Evolutionary conservation across 2,888 invertebrate species (phyloP).

Genomic region (Apeira syringaria): DNA sequence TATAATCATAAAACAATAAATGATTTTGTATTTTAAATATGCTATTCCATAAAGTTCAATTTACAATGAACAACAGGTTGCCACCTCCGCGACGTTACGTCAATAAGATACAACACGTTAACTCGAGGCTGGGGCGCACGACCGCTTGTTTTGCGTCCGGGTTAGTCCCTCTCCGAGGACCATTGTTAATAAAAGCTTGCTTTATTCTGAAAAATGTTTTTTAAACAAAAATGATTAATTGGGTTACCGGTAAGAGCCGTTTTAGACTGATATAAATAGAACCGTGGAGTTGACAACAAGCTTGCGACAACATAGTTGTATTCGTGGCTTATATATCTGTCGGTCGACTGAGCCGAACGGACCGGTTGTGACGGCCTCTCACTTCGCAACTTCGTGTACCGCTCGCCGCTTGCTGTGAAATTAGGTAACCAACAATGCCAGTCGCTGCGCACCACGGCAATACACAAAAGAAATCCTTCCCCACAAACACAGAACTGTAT

Average conservation of each 20-base stretch:
- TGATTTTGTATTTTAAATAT: constrained; percentile 48
- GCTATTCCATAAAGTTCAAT: constrained; percentile 58
- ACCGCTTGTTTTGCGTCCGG: constrained; percentile 74
- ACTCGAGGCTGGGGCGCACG: constrained; percentile 71
- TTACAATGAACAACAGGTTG: constrained; percentile 49
- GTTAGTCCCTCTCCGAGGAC: constrained; percentile 64
- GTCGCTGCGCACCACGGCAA: constrained; percentile 59
- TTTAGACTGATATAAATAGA: constrained; percentile 18
- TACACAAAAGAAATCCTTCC: constrained; percentile 61
- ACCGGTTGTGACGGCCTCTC: constrained; percentile 82
- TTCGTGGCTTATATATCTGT: constrained; percentile 63
- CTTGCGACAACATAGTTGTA: constrained; percentile 49
- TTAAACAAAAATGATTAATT: constrained; percentile 48
- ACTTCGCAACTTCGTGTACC: constrained; percentile 78
- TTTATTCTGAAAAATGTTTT: constrained; percentile 30
- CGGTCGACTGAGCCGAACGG: constrained; percentile 69
- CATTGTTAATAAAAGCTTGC: constrained; percentile 40
- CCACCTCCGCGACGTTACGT: constrained; percentile 77
- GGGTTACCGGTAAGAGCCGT: constrained; percentile 17
- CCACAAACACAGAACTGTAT: constrained; percentile 45
- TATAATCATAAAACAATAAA: constrained; percentile 47
- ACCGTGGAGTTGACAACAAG: constrained; percentile 44
- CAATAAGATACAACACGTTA: constrained; percentile 78
- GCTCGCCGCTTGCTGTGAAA: constrained; percentile 73
- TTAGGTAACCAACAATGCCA: constrained; percentile 80